Evolutionary conservation across 2,888 invertebrate species (phyloP).

Genomic region (Halictus ligatus): DNA sequence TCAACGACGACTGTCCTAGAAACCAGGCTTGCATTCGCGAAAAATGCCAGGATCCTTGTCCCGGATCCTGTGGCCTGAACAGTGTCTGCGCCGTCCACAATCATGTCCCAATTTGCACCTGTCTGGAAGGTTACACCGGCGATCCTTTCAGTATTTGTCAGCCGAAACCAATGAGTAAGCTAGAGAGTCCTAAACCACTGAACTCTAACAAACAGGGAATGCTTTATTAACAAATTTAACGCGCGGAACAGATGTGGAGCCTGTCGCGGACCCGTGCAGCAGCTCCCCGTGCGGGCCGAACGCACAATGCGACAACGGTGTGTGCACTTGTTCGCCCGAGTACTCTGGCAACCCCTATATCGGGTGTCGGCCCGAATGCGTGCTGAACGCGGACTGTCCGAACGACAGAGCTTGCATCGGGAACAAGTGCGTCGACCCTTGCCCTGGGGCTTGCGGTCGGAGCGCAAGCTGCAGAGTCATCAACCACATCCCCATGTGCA

Average conservation of each 20-base stretch:
- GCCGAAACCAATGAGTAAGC: constrained; percentile 70
- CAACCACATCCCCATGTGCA: constrained; percentile 87
- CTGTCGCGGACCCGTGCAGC: constrained; percentile 86
- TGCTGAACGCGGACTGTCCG: constrained; percentile 83
- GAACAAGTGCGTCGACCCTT: constrained; percentile 86
- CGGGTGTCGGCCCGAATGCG: constrained; percentile 84
- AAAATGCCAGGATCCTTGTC: constrained; percentile 92
- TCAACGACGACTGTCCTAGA: constrained; percentile 91
- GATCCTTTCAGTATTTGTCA: constrained; percentile 86
- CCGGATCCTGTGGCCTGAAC: constrained; percentile 88
- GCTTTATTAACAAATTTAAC: constrained; percentile 3
- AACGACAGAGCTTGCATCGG: constrained; percentile 83
- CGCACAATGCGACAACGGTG: constrained; percentile 86
- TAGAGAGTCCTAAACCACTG: background rate
- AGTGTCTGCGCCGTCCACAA: constrained; percentile 88
- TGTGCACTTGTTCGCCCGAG: constrained; percentile 87
- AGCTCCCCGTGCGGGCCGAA: constrained; percentile 91
- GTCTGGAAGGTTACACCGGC: constrained; percentile 87
- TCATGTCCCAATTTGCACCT: constrained; percentile 89
- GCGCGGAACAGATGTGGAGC: constrained; percentile 19
- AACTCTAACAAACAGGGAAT: background rate
- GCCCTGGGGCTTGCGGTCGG: constrained; percentile 90
- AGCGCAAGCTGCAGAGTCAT: constrained; percentile 90
- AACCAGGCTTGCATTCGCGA: constrained; percentile 90
- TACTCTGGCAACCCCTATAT: constrained; percentile 87